These are phyloP conservation scores for Pristionchus japonicus DNA, from an alignment of 2,888 invertebrate genomes.

Conservation along the genomic window DNA sequence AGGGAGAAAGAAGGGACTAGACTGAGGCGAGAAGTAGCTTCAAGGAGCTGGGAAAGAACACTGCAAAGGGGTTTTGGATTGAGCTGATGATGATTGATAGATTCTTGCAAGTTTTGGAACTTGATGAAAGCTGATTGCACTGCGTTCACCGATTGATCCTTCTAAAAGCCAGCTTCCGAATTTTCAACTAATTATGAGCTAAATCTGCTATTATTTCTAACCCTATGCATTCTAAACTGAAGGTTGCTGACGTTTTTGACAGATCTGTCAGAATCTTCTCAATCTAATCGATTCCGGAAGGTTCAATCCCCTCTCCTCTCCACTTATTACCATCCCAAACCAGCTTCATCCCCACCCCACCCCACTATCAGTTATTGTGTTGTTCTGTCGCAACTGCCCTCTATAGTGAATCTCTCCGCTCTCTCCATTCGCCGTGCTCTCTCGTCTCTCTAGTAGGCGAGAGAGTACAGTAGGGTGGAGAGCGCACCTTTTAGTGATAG, in stretches of 20 bases:
- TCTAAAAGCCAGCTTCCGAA: too few relatives aligned
- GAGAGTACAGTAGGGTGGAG: background rate
- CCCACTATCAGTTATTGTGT: conserved; percentile 35
- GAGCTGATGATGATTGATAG: too few relatives aligned
- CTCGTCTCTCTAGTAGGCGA: background rate
- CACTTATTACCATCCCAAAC: background rate
- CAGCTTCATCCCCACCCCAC: background rate
- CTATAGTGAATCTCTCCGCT: background rate
- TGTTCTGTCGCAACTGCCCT: conserved; percentile 4
- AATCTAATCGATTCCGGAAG: background rate
- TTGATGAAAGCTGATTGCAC: too few relatives aligned
- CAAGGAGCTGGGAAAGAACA: background rate
- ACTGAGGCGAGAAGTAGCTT: background rate
- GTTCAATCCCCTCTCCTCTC: background rate
- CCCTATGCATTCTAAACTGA: too few relatives aligned
- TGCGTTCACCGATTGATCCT: too few relatives aligned
- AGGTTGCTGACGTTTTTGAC: too few relatives aligned
- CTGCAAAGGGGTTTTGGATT: background rate
- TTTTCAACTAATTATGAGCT: too few relatives aligned
- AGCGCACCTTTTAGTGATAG: background rate
- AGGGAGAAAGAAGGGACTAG: background rate
- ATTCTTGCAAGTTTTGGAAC: too few relatives aligned
- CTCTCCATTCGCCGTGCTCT: background rate
- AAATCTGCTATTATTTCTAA: too few relatives aligned
- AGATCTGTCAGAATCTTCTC: too few relatives aligned